phyloP scores from a whole-genome alignment of 2,797 vertebrate species.

The Esox masquinongy region DNA sequence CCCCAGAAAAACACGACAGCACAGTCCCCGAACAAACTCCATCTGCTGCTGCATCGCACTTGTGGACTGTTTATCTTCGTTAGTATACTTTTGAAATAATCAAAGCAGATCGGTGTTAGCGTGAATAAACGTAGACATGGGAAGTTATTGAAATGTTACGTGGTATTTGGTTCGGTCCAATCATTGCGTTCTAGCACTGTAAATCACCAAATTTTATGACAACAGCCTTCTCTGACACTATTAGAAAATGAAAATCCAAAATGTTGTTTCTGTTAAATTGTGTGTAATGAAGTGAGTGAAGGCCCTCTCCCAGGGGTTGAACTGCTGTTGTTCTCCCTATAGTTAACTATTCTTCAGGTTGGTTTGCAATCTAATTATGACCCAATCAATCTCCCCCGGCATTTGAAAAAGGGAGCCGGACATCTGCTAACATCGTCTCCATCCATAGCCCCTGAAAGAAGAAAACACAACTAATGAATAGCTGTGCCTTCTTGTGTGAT shows the following conservation, averaged over 20 bases:
- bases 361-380: background rate
- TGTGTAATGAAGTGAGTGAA: background rate
- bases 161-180: background rate
- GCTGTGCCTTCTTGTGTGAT: background rate
- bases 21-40: slow-evolving; percentile 14
- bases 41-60: slow-evolving; percentile 23
- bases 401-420: background rate
- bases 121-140: background rate
- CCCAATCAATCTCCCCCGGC: background rate
- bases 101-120: background rate
- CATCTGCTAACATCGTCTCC: background rate
- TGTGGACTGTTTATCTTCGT: background rate
- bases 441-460: background rate
- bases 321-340: background rate
- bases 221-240: background rate
- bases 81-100: background rate
- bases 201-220: background rate
- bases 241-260: background rate
- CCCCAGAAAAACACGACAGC: slow-evolving; percentile 37
- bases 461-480: background rate
- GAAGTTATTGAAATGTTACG: background rate
- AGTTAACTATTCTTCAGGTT: slow-evolving; percentile 5
- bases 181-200: background rate
- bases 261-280: background rate
- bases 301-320: background rate